Percentiles rank a stretch among this genome's conserved stretches.
Conservation (phyloP, 1,140 invertebrate genomes). For the Argopecten irradians region DNA sequence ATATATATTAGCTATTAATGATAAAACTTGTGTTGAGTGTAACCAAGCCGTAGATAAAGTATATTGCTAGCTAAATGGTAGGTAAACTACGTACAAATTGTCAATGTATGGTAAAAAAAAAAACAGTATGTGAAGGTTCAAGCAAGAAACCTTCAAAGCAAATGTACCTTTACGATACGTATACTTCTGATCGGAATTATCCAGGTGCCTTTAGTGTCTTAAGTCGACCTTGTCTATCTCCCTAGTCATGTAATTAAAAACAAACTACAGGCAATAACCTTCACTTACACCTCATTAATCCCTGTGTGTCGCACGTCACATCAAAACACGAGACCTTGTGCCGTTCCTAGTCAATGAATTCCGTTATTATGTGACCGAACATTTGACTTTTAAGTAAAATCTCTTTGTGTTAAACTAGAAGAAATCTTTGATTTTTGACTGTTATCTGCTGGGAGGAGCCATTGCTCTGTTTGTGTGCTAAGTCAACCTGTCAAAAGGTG, state of each 20-base stretch:
- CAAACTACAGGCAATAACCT: neutral
- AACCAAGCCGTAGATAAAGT: no score
- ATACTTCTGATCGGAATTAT: neutral
- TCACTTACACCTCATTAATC: neutral
- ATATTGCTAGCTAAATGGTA: no score
- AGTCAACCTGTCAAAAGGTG: neutral
- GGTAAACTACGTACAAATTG: no score
- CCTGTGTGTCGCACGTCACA: neutral
- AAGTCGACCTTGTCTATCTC: neutral
- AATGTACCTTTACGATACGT: no score
- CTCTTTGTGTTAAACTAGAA: neutral
- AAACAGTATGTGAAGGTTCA: no score
- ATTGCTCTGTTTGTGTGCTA: neutral
- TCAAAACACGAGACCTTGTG: neutral
- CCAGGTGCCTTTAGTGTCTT: neutral
- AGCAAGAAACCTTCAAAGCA: no score
- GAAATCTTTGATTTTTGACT: neutral
- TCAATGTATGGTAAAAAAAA: no score
- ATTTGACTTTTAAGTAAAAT: neutral
- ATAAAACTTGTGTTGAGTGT: no score
- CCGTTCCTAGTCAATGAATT: neutral
- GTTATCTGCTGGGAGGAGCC: neutral
- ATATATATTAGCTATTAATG: no score
- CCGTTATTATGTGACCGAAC: neutral
- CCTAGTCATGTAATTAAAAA: neutral